Evolutionary conservation across 2,113 vertebrate species (phyloP), one percentile per base, ranked within the genome.

Genomic region (Todiramphus chloris): DNA sequence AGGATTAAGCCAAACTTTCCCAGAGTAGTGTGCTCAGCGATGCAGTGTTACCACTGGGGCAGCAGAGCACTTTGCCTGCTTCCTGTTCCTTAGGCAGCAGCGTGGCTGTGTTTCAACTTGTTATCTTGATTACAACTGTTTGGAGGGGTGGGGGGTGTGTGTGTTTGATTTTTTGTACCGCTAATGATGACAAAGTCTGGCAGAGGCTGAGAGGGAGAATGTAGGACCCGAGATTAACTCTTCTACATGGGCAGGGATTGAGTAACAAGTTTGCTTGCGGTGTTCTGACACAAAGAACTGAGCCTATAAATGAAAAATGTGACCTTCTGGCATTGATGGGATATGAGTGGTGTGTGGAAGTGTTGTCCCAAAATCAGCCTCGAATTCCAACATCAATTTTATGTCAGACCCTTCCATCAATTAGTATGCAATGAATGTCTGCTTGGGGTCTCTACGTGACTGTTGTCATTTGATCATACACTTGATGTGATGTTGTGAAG

Each of bases 1-100:
- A 92, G 83, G 94, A 96, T 96, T 96, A 97, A 87, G 72, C 13
- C 39, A 66, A 90, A 96, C 80, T 97, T 96, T 92, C 92, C 77
- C 86, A 85, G 89, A 87, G 89, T 62, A 94, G n/a, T 43, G 66
- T 76, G 77, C 5, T 95, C 92, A 89, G 87, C 80, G 68, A 87
- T 82, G 90, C 86, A 73, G 46, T 79, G 72, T 96, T 96, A 76
- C 74, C 67, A 87, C 70, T 85, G 58, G 94, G 77, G 96, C 92
- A 95, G 80, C 94, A 93, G 74, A 89, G 91, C 74, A 39, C 50
- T 93, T 87, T 62, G 60, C 86, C 37, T 90, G 25, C 64, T 96
- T 96, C 78, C 63, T 74, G 83, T 85, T 72, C 39, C 58, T 93
- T 85, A 25, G 35, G 77, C 78, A 69, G 16, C 77, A 69, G 16